Evolutionary conservation across 2,888 invertebrate genomes (phyloP).

Genomic region (Drosophila merina): DNA sequence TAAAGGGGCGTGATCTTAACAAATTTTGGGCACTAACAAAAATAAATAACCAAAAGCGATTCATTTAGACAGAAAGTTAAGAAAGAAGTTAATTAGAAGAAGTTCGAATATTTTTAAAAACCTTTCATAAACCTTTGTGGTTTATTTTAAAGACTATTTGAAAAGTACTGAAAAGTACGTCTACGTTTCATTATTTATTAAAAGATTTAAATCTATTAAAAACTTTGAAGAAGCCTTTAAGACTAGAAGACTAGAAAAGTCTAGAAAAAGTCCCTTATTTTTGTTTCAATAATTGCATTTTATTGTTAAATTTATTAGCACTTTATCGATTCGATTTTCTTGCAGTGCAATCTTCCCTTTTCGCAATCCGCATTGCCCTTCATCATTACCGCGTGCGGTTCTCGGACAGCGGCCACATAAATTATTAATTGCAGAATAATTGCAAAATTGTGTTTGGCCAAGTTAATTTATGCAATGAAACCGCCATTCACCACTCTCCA

Average conservation of each 20-base stretch:
- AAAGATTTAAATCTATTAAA: too few species aligned
- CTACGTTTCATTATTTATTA: too few species aligned
- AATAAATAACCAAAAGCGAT: not conserved
- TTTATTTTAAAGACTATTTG: too few species aligned
- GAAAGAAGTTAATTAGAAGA: too few species aligned
- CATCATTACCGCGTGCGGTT: constrained; percentile 3
- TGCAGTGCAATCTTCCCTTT: constrained; percentile 7
- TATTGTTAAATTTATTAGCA: not conserved
- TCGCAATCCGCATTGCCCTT: not conserved
- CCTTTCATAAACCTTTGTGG: too few species aligned
- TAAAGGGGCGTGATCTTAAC: constrained; percentile 7
- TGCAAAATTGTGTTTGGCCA: constrained; percentile 78
- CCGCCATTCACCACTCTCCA: constrained; percentile 47
- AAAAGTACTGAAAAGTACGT: too few species aligned
- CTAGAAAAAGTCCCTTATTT: too few species aligned
- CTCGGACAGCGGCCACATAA: constrained; percentile 59
- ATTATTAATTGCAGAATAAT: constrained; percentile 80
- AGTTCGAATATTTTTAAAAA: too few species aligned
- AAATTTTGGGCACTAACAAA: not conserved
- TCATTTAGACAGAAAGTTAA: too few species aligned
- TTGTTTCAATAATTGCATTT: too few species aligned
- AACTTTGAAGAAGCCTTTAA: too few species aligned
- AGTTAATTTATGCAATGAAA: constrained; percentile 77
- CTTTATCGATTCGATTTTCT: not conserved
- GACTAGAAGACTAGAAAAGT: too few species aligned